Evolutionary conservation across 2,888 invertebrate species (phyloP).

Genomic region (Globia sparganii): DNA sequence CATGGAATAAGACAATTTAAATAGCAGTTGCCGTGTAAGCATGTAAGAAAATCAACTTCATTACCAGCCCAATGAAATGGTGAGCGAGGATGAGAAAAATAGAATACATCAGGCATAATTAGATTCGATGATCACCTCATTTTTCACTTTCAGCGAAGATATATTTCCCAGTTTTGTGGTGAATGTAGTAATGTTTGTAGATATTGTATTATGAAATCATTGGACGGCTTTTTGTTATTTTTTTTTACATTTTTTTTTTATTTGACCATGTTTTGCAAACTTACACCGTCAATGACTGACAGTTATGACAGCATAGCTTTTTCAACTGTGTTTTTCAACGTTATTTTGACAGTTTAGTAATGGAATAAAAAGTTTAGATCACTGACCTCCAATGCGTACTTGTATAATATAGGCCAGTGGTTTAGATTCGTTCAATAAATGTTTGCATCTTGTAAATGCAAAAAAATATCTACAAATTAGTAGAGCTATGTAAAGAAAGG

Average conservation of each 20-base stretch:
- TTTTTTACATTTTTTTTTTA: slow-evolving; percentile 41
- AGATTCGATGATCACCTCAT: slow-evolving; percentile 66
- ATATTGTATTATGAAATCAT: slow-evolving; percentile 34
- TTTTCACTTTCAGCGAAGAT: slow-evolving; percentile 66
- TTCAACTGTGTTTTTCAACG: background rate
- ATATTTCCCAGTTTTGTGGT: slow-evolving; percentile 75
- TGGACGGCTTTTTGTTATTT: slow-evolving; percentile 17
- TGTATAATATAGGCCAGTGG: too few relatives aligned
- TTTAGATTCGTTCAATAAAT: too few relatives aligned
- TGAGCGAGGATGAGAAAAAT: slow-evolving; percentile 17
- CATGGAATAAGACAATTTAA: background rate
- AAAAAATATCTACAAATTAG: background rate
- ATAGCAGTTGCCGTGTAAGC: background rate
- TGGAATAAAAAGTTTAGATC: slow-evolving; percentile 5
- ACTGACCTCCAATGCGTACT: too few relatives aligned
- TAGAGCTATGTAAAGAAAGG: background rate
- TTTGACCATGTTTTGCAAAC: slow-evolving; percentile 10
- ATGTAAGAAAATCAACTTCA: slow-evolving; percentile 19
- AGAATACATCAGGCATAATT: slow-evolving; percentile 24
- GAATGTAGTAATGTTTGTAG: slow-evolving; percentile 27
- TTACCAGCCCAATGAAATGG: slow-evolving; percentile 33
- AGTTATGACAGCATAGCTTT: slow-evolving; percentile 34
- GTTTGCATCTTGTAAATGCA: background rate
- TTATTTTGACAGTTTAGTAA: background rate
- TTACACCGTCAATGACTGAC: slow-evolving; percentile 37